Percentiles rank a stretch among this genome's conserved stretches.
phyloP scores from a whole-genome alignment of 2,113 vertebrate genomes.

The Hydropotes inermis region DNA sequence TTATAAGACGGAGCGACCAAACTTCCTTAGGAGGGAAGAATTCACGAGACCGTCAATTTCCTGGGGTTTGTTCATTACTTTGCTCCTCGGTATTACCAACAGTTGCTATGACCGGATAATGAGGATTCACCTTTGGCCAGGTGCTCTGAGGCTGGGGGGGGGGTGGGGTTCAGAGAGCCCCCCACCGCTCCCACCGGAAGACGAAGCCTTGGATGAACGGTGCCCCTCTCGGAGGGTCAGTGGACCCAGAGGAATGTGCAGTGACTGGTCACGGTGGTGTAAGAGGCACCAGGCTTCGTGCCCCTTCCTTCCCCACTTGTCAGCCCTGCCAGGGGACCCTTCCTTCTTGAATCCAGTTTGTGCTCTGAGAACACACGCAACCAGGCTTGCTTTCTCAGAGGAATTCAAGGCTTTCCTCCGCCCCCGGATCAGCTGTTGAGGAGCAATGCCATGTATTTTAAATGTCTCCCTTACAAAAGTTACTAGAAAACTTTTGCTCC shows the following conservation, averaged over 20 bases:
- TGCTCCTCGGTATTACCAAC: background rate
- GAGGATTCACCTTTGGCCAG: background rate
- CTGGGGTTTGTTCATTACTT: background rate
- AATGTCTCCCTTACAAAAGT: background rate
- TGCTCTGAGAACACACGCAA: background rate
- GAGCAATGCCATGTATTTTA: background rate
- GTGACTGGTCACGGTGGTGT: rapidly evolving
- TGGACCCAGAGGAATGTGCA: rapidly evolving
- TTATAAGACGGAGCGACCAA: background rate
- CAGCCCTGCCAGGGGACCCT: background rate
- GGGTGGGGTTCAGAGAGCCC: background rate
- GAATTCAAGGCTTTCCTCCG: background rate
- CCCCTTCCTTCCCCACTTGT: rapidly evolving
- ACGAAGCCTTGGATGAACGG: too few species aligned
- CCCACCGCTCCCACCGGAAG: rapidly evolving
- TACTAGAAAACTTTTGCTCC: background rate
- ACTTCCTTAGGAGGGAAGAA: background rate
- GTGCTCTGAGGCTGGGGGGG: background rate
- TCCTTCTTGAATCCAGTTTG: background rate
- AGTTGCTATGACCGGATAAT: rapidly evolving
- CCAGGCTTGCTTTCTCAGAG: background rate
- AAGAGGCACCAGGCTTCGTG: background rate
- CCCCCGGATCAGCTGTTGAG: background rate
- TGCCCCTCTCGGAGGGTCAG: rapidly evolving
- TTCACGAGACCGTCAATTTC: too few species aligned